These are phyloP conservation scores for Sphaeridia pumilis DNA, from an alignment of 2,888 invertebrate species.

Conservation along the genomic window DNA sequence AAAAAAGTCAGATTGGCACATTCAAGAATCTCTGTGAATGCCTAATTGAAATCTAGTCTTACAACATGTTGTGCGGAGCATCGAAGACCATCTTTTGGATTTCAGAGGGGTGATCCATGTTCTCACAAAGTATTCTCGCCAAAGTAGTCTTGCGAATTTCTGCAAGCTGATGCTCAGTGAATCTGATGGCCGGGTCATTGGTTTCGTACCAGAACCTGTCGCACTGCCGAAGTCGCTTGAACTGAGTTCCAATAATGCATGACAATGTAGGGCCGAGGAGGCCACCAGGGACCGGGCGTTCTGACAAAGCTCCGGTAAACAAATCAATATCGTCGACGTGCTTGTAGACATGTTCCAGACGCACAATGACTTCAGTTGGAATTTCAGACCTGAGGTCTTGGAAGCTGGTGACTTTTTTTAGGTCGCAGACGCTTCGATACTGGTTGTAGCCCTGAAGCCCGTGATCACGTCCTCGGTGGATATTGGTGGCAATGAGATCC, in stretches of 20 bases:
- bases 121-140: slow-evolving; percentile 76
- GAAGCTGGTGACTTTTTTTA: slow-evolving; percentile 71
- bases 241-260: slow-evolving; percentile 83
- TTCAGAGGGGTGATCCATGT: slow-evolving; percentile 69
- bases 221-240: slow-evolving; percentile 76
- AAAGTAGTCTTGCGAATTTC: slow-evolving; percentile 77
- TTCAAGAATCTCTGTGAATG: too few relatives aligned
- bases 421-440: slow-evolving; percentile 77
- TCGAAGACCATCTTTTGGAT: slow-evolving; percentile 86
- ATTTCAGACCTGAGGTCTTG: slow-evolving; percentile 79
- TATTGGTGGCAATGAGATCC: slow-evolving; percentile 80
- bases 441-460: slow-evolving; percentile 80
- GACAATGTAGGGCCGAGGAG: slow-evolving; percentile 90
- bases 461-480: slow-evolving; percentile 53
- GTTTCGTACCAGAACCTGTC: slow-evolving; percentile 95
- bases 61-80: slow-evolving; percentile 58
- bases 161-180: slow-evolving; percentile 72
- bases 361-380: slow-evolving; percentile 53
- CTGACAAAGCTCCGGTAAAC: slow-evolving; percentile 90
- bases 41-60: too few relatives aligned
- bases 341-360: slow-evolving; percentile 47
- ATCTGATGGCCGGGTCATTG: slow-evolving; percentile 60
- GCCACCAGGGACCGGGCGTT: slow-evolving; percentile 75
- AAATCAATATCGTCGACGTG: slow-evolving; percentile 92
- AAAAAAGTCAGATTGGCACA: neutral